Evolutionary conservation across 2,888 invertebrate genomes (phyloP).

Genomic region (Lamellibrachia columna): DNA sequence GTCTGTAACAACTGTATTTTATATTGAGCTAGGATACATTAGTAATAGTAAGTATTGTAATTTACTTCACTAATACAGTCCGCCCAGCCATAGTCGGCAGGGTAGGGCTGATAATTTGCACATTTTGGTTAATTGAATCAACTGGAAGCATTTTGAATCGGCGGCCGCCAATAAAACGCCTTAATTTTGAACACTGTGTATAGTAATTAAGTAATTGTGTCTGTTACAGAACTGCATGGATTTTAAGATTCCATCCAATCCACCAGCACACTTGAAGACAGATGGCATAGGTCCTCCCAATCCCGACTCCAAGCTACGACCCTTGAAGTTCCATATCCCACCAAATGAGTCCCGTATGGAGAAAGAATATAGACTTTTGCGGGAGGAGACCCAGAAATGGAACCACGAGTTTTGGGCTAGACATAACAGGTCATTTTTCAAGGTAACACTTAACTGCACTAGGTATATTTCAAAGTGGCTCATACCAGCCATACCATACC

Average conservation of each 20-base stretch:
- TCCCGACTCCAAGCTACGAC: constrained; percentile 81
- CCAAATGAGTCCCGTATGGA: constrained; percentile 76
- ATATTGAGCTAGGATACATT: too few species aligned
- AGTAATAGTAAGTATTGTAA: too few species aligned
- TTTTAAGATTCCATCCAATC: background rate
- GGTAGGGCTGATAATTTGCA: too few species aligned
- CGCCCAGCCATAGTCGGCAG: too few species aligned
- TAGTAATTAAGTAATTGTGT: background rate
- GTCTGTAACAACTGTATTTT: too few species aligned
- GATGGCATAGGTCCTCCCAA: constrained; percentile 85
- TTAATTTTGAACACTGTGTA: background rate
- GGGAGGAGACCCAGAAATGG: constrained; percentile 81
- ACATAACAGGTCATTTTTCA: constrained; percentile 81
- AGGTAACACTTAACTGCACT: constrained; percentile 67
- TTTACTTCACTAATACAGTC: too few species aligned
- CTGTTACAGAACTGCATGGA: background rate
- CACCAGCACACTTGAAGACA: constrained; percentile 40
- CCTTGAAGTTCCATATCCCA: constrained; percentile 75
- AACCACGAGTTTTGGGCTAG: constrained; percentile 85
- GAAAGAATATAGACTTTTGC: constrained; percentile 73
- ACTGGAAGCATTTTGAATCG: too few species aligned
- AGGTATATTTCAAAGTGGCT: background rate
- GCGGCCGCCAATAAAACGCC: too few species aligned
- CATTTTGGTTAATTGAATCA: too few species aligned
- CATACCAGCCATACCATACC: background rate